Percentiles rank a stretch among this genome's conserved stretches.
phyloP scores from a whole-genome alignment of 2,888 invertebrate species.

The Theretra japonica region DNA sequence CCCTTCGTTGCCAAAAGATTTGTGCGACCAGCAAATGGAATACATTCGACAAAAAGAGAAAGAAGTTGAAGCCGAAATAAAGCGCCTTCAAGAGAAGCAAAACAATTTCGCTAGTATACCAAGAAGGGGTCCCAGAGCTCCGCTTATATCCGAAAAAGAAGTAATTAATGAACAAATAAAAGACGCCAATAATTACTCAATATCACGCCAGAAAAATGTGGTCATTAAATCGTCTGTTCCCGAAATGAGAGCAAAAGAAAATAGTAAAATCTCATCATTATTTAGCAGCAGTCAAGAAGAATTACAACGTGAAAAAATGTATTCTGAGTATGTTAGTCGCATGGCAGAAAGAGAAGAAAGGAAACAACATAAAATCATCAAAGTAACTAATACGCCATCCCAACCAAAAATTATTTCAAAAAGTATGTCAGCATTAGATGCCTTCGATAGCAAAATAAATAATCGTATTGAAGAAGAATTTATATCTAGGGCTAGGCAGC shows the following conservation, averaged over 20 bases:
- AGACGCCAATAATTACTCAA: constrained; percentile 66
- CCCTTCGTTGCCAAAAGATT: constrained; percentile 87
- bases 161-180: constrained; percentile 49
- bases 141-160: constrained; percentile 71
- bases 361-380: constrained; percentile 91
- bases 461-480: constrained; percentile 90
- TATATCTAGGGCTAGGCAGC: constrained; percentile 89
- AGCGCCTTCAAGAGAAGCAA: constrained; percentile 86
- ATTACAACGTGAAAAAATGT: constrained; percentile 91
- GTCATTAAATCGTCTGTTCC: constrained; percentile 53
- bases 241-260: constrained; percentile 51
- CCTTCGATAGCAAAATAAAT: constrained; percentile 71
- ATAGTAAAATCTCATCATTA: constrained; percentile 62
- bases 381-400: constrained; percentile 86
- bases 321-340: constrained; percentile 92
- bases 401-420: constrained; percentile 62
- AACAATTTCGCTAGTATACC: constrained; percentile 41
- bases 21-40: constrained; percentile 87
- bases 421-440: constrained; percentile 68
- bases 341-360: constrained; percentile 91
- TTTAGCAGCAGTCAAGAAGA: constrained; percentile 89
- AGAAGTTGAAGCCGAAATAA: constrained; percentile 87
- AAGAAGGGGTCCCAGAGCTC: constrained; percentile 67
- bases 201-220: constrained; percentile 78
- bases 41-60: constrained; percentile 88